A percentile compares a stretch with the other conserved stretches of the same genome.
These are phyloP conservation scores for Myopa testacea DNA, from an alignment of 2,888 invertebrate genomes.

Conservation along the genomic window DNA sequence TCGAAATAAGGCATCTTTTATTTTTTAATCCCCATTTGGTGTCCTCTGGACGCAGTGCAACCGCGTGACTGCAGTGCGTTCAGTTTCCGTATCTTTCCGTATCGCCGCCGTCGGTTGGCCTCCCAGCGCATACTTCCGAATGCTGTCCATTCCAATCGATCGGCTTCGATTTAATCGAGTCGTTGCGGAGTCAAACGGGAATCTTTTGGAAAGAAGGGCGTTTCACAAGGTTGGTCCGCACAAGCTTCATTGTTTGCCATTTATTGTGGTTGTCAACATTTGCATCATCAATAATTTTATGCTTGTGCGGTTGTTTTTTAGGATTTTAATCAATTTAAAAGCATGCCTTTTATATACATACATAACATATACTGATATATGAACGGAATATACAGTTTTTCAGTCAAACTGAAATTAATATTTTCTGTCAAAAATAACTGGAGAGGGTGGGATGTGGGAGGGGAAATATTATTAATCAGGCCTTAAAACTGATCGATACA, in stretches of 20 bases:
- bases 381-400: too few relatives aligned
- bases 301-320: not conserved
- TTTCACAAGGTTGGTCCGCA: slow-evolving; percentile 18
- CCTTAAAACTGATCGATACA: too few relatives aligned
- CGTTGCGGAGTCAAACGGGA: not conserved
- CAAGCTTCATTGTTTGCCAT: not conserved
- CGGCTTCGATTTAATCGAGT: not conserved
- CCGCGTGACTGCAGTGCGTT: not conserved
- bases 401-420: too few relatives aligned
- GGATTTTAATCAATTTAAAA: slow-evolving; percentile 3
- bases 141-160: slow-evolving; percentile 36
- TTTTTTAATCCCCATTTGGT: slow-evolving; percentile 8
- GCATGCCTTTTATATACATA: too few relatives aligned
- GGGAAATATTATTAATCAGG: too few relatives aligned
- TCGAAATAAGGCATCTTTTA: slow-evolving; percentile 22
- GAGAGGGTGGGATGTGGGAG: too few relatives aligned
- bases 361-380: too few relatives aligned
- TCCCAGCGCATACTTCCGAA: slow-evolving; percentile 50
- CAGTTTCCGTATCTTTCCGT: not conserved
- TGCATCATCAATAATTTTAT: slow-evolving; percentile 18
- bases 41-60: not conserved
- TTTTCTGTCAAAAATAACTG: too few relatives aligned
- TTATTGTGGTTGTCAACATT: slow-evolving; percentile 16
- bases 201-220: slow-evolving; percentile 3
- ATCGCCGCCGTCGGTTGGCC: slow-evolving; percentile 20